Evolutionary conservation across 2,888 invertebrate genomes (phyloP).

Genomic region (Amorpha juglandis): DNA sequence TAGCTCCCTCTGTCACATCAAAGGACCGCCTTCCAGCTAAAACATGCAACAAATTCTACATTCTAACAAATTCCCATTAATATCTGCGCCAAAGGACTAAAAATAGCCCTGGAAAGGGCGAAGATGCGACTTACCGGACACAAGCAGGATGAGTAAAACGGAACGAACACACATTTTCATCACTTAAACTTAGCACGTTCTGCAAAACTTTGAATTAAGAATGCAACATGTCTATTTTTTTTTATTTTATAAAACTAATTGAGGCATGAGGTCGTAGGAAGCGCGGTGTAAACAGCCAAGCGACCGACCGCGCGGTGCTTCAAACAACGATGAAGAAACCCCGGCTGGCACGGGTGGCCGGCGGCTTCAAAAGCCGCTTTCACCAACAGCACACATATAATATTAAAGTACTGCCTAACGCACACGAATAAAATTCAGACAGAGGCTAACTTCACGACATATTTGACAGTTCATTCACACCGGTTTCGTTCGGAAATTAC

Average conservation of each 20-base stretch:
- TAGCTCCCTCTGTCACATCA: conserved; percentile 39
- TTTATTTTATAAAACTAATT: conserved; percentile 49
- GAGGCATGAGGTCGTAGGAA: conserved; percentile 52
- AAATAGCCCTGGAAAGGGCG: conserved; percentile 69
- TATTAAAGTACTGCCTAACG: conserved; percentile 44
- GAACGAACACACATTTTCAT: conserved; percentile 68
- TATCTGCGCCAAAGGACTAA: conserved; percentile 70
- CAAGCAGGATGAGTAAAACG: conserved; percentile 61
- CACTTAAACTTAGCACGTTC: conserved; percentile 51
- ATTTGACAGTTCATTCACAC: conserved; percentile 80
- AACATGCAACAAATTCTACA: conserved; percentile 53
- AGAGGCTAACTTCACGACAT: conserved; percentile 71
- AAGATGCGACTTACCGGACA: conserved; percentile 77
- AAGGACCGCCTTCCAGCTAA: conserved; percentile 45
- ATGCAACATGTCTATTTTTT: conserved; percentile 44
- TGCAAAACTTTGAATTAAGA: conserved; percentile 21
- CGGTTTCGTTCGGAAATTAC: conserved; percentile 47
- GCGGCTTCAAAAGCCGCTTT: conserved; percentile 57
- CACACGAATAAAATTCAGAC: conserved; percentile 61
- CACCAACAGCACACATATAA: conserved; percentile 61
- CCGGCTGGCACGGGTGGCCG: too few species aligned
- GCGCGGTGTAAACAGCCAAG: conserved; percentile 49
- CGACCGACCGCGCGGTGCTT: conserved; percentile 47
- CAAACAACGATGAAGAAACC: conserved; percentile 50
- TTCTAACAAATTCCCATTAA: conserved; percentile 65